Conservation (phyloP, 1,140 invertebrate species). For the Eupeodes corollae region DNA sequence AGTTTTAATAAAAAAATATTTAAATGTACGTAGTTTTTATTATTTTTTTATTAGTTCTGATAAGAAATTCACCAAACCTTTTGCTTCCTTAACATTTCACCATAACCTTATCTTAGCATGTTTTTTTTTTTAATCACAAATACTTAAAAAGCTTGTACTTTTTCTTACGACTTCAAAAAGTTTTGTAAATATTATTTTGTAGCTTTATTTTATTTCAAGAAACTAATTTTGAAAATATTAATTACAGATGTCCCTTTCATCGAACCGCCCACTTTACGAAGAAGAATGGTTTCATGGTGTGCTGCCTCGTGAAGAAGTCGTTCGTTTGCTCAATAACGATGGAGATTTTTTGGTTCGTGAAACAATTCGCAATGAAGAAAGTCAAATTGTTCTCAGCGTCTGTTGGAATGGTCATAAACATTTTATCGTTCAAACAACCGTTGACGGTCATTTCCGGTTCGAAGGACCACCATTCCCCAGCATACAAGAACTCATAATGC, state of each 20-base stretch:
- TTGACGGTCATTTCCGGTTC: constrained; percentile 85
- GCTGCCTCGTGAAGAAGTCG: constrained; percentile 88
- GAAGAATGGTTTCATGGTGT: constrained; percentile 98
- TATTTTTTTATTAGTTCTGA: no score
- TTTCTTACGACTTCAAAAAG: no score
- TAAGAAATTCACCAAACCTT: no score
- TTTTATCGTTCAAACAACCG: constrained; percentile 92
- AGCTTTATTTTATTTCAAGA: no score
- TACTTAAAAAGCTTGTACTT: no score
- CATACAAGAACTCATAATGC: constrained; percentile 79
- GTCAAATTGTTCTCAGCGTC: constrained; percentile 88
- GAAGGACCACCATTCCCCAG: constrained; percentile 88
- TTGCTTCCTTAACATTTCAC: no score
- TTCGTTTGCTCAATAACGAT: constrained; percentile 72
- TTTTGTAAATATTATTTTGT: no score
- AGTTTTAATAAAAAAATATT: no score
- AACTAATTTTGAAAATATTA: no score
- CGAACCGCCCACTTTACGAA: constrained; percentile 57
- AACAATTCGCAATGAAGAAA: constrained; percentile 83
- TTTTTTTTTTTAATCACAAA: no score
- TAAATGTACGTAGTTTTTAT: no score
- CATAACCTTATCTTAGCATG: no score
- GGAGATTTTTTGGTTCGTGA: constrained; percentile 92
- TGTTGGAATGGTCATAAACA: constrained; percentile 94
- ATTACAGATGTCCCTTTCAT: constrained; percentile 33